Conservation (phyloP, 2,797 vertebrate species). For the Chaenodraco wilsoni region DNA sequence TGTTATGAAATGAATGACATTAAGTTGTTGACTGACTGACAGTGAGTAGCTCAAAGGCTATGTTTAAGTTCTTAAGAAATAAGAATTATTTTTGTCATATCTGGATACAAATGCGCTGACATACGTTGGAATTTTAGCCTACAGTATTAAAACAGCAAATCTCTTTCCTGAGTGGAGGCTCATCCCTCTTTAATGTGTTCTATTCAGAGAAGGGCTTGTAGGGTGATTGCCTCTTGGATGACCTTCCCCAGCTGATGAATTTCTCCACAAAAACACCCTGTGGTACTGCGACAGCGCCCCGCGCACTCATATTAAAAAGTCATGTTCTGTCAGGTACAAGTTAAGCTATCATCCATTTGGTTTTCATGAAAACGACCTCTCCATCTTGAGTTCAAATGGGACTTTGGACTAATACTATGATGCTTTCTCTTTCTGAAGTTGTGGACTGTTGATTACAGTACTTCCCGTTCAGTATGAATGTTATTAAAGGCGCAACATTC, state of each 20-base stretch:
- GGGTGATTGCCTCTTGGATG: slow-evolving; percentile 49
- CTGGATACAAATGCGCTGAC: slow-evolving; percentile 37
- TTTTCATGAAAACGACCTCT: slow-evolving; percentile 18
- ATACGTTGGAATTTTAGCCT: slow-evolving; percentile 54
- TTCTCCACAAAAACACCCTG: slow-evolving; percentile 28
- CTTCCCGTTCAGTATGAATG: slow-evolving; percentile 6
- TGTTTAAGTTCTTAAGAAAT: slow-evolving; percentile 8
- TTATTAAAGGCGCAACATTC: slow-evolving; percentile 10
- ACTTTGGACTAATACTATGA: slow-evolving; percentile 8
- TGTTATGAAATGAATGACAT: background rate
- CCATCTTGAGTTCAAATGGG: slow-evolving; percentile 14
- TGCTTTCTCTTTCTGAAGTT: background rate
- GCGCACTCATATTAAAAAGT: slow-evolving; percentile 51
- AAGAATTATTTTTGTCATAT: slow-evolving; percentile 30
- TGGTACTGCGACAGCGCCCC: slow-evolving; percentile 19
- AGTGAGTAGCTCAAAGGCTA: slow-evolving; percentile 14
- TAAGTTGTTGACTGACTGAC: background rate
- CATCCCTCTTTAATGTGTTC: slow-evolving; percentile 72
- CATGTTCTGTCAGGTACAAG: slow-evolving; percentile 50
- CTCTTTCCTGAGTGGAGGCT: slow-evolving; percentile 56
- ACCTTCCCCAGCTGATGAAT: slow-evolving; percentile 63
- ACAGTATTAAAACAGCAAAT: slow-evolving; percentile 52
- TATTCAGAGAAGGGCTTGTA: slow-evolving; percentile 55
- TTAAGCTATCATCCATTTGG: slow-evolving; percentile 42
- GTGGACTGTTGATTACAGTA: slow-evolving; percentile 13